Percentiles rank a stretch among this genome's conserved stretches.
These are phyloP conservation scores for Cepaea hortensis DNA, from an alignment of 2,888 invertebrate species.

Conservation along the genomic window DNA sequence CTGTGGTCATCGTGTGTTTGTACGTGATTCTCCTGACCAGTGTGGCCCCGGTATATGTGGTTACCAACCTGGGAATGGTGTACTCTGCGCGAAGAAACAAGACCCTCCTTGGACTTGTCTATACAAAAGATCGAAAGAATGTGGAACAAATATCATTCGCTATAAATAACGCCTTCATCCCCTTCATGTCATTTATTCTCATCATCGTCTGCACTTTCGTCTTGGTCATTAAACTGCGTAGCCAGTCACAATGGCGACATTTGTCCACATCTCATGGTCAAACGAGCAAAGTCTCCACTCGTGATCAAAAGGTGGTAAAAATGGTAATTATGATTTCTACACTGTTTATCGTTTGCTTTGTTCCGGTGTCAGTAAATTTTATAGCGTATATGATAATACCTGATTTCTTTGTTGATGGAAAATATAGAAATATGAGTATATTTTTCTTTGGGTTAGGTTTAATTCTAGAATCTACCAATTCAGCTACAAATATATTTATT, in stretches of 20 bases:
- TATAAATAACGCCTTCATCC: not conserved
- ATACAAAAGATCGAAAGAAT: not conserved
- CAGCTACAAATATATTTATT: constrained; percentile 13
- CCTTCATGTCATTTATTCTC: not conserved
- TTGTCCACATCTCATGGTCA: not conserved
- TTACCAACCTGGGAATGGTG: not conserved
- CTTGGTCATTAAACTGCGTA: not conserved
- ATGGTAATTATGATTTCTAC: constrained; percentile 11
- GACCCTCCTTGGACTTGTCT: not conserved
- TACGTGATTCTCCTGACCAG: not conserved
- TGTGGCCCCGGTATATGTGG: not conserved
- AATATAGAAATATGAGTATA: not conserved
- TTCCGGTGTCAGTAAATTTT: not conserved
- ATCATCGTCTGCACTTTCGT: not conserved
- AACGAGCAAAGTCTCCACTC: not conserved
- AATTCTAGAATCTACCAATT: constrained; percentile 1
- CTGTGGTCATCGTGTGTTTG: not conserved
- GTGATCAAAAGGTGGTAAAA: constrained; percentile 7
- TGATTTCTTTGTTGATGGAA: constrained; percentile 1
- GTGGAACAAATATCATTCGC: not conserved
- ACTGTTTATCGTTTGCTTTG: constrained; percentile 13
- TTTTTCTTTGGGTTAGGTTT: not conserved
- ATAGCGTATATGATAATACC: not conserved
- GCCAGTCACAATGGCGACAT: constrained; percentile 9
- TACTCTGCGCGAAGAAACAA: not conserved